A percentile compares a stretch with the other conserved stretches of the same genome.
Evolutionary conservation across 2,888 invertebrate species (phyloP).

Genomic region (Aphodius sticticus): DNA sequence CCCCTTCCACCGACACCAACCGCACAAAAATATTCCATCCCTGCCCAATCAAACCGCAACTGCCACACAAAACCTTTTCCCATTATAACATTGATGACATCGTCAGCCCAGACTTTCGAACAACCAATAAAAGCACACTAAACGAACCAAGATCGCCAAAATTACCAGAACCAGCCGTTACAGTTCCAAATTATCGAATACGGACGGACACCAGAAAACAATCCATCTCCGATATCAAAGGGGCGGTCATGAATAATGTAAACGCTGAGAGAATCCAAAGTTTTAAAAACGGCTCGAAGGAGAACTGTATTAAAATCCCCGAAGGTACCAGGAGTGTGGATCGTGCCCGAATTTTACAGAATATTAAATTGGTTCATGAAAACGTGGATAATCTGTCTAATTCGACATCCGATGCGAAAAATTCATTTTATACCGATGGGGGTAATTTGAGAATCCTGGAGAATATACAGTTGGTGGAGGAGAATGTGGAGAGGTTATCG

Average conservation of each 20-base stretch:
- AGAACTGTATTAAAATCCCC: constrained; percentile 9
- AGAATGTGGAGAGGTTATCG: constrained; percentile 39
- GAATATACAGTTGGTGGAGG: constrained; percentile 10
- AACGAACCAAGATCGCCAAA: constrained; percentile 14
- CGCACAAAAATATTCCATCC: constrained; percentile 20
- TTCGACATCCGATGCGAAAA: not conserved
- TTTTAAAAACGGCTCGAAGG: constrained; percentile 1
- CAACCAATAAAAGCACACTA: not conserved
- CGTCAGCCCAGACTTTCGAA: constrained; percentile 30
- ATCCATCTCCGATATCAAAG: not conserved
- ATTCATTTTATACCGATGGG: not conserved
- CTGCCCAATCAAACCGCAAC: constrained; percentile 13
- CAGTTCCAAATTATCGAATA: constrained; percentile 13
- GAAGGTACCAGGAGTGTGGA: not conserved
- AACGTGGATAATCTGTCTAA: constrained; percentile 13
- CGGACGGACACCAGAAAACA: not conserved
- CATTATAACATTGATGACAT: constrained; percentile 44
- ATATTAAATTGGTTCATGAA: constrained; percentile 14
- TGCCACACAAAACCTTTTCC: constrained; percentile 8
- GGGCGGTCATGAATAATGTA: not conserved
- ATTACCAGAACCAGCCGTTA: constrained; percentile 17
- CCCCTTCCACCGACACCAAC: constrained; percentile 52
- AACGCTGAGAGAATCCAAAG: not conserved
- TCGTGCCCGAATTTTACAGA: constrained; percentile 18
- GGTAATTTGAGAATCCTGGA: constrained; percentile 14